Evolutionary conservation across 1,140 invertebrate species (phyloP), one percentile per base, ranked within the genome.

Genomic region (Eurosta solidaginis): DNA sequence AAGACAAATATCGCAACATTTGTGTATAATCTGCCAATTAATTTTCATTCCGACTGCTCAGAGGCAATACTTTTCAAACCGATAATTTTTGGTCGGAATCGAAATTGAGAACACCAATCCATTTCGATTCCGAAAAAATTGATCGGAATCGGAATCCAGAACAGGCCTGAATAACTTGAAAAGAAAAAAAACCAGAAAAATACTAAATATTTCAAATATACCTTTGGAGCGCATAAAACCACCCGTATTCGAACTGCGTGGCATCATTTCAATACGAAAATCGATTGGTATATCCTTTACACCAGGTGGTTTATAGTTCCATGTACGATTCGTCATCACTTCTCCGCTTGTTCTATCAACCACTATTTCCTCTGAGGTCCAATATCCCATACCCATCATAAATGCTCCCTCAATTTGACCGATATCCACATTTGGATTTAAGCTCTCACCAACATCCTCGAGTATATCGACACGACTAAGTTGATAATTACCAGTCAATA

Each of bases 361-460:
- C 0, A 92, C 89, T 33, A 95, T 83, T 76, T 93, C 89, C 86
- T 97, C 96, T 3, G 87, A 89, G 0, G 93, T 92, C 89, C 92
- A 95, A 83, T 94, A 93, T 42, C 96, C 95, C 2, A 95, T 80
- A 2, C 95, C 96, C 94, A 96, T 96, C 2, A 96, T 89, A 83
- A 95, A 95, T 1, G 93, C 93, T 17, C 95, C 96, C 25, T 88
- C 84, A 79, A 92, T 88, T 89, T 98, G 96, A 49, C 96, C 96
- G 77, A 97, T 88, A 88, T 97, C 96, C 40, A 96, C 88, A 81
- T 91, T 88, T 12, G 94, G 94, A 87, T 91, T 95, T 74, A 94
- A 86, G 87, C 93, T 94, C 77, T 90, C 88, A 2, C 93, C 94
- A 3, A 91, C 90, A 84, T 96, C 94, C 85, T 95, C 93, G 49